phyloP scores from a whole-genome alignment of 2,888 invertebrate genomes.

The Teleogryllus oceanicus region DNA sequence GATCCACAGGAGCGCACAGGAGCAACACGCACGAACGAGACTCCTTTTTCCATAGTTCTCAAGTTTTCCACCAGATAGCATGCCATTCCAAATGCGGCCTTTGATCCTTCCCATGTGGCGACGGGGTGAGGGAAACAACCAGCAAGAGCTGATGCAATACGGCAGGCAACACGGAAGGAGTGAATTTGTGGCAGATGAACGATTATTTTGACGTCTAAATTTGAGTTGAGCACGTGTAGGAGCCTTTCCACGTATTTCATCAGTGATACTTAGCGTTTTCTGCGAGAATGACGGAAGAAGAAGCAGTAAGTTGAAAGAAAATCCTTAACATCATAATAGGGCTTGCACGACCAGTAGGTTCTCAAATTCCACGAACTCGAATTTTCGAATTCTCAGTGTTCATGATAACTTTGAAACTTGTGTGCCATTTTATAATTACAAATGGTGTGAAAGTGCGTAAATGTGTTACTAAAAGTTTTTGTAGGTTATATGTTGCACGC shows the following conservation, averaged over 20 bases:
- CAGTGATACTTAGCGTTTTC: not conserved
- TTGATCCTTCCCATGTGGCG: slow-evolving; percentile 32
- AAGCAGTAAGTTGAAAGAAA: slow-evolving; percentile 33
- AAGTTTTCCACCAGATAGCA: not conserved
- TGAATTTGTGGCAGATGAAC: slow-evolving; percentile 11
- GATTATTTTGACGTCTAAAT: slow-evolving; percentile 19
- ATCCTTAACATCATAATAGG: too few relatives aligned
- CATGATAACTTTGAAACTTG: too few relatives aligned
- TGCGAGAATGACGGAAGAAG: slow-evolving; percentile 37
- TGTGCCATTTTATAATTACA: too few relatives aligned
- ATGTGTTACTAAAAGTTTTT: too few relatives aligned
- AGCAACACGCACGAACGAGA: not conserved
- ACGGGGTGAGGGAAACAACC: slow-evolving; percentile 23
- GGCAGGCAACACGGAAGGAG: slow-evolving; percentile 30
- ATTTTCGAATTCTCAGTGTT: too few relatives aligned
- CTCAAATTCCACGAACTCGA: too few relatives aligned
- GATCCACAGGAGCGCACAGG: not conserved
- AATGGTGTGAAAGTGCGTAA: too few relatives aligned
- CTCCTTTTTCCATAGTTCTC: not conserved
- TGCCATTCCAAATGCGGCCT: slow-evolving; percentile 8
- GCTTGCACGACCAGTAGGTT: too few relatives aligned
- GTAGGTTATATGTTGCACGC: too few relatives aligned
- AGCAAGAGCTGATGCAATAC: slow-evolving; percentile 36
- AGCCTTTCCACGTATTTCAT: not conserved
- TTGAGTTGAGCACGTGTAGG: not conserved